Conservation (phyloP, 2,888 invertebrate species). For the Schizaphis graminum region DNA sequence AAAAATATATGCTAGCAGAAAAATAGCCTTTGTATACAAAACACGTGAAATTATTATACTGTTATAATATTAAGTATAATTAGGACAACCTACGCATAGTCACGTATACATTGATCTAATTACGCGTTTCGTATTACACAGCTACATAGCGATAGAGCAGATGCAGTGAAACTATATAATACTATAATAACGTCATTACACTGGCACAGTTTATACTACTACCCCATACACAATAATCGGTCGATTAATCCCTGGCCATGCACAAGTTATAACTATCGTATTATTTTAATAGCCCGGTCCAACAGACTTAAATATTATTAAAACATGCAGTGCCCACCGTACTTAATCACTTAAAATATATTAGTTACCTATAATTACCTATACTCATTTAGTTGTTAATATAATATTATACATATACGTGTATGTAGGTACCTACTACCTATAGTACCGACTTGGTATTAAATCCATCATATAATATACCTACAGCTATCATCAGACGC, state of each 20-base stretch:
- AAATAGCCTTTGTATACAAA: neutral
- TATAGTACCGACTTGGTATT: neutral
- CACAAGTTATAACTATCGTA: neutral
- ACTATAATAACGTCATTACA: conserved; percentile 52
- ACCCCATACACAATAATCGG: conserved; percentile 35
- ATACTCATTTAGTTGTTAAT: neutral
- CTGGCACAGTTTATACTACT: conserved; percentile 15
- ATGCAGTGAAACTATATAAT: neutral
- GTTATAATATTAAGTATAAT: neutral
- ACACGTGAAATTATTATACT: conserved; percentile 1
- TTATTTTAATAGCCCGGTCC: neutral
- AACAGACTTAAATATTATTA: neutral
- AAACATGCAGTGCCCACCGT: neutral
- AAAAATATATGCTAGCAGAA: neutral
- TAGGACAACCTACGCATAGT: conserved; percentile 8
- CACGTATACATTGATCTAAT: conserved; percentile 35
- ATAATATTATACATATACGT: neutral
- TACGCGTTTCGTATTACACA: neutral
- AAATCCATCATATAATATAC: neutral
- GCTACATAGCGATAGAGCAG: neutral
- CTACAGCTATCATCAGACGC: neutral
- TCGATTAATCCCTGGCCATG: conserved; percentile 35
- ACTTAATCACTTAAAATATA: neutral
- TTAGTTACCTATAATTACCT: neutral
- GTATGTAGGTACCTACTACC: neutral